Conservation (phyloP, 1,140 invertebrate species). For the Drosophila arizonae region DNA sequence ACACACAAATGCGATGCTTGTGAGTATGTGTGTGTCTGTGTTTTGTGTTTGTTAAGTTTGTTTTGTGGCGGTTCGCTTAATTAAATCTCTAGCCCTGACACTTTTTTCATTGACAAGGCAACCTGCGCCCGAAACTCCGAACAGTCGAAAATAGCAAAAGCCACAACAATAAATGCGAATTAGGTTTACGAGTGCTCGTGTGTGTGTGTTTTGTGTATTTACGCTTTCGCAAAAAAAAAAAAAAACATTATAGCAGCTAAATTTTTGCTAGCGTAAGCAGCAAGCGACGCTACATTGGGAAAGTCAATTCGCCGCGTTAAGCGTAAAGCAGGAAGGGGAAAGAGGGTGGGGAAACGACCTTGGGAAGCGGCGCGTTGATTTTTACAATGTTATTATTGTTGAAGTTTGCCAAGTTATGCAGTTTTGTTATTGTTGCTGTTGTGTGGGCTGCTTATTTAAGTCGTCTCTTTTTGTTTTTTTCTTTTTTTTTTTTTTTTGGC, state of each 20-base stretch:
- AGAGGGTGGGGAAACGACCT: conserved; percentile 49
- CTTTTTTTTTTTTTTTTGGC: conserved; percentile 36
- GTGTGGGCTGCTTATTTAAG: conserved; percentile 48
- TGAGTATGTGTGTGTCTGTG: conserved; percentile 3
- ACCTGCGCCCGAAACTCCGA: conserved; percentile 40
- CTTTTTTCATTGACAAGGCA: conserved; percentile 80
- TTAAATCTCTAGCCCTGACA: conserved; percentile 80
- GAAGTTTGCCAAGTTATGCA: conserved; percentile 72
- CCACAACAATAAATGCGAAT: conserved; percentile 71
- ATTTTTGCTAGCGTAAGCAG: conserved; percentile 60
- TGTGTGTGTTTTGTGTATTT: conserved; percentile 25
- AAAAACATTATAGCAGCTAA: conserved; percentile 14
- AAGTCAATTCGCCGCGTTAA: conserved; percentile 49
- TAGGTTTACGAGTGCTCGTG: conserved; percentile 42
- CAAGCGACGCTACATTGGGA: conserved; percentile 50
- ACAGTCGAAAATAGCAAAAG: conserved; percentile 38
- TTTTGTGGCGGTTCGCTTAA: conserved; percentile 66
- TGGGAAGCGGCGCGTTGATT: conserved; percentile 54
- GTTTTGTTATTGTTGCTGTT: conserved; percentile 26
- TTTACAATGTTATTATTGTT: conserved; percentile 61
- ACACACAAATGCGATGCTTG: conserved; percentile 21
- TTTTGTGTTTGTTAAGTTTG: conserved; percentile 36
- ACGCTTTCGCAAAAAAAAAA: conserved; percentile 51
- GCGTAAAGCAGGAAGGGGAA: not conserved
- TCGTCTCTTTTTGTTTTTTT: conserved; percentile 30